Evolutionary conservation across 1,140 invertebrate genomes (phyloP), one percentile per base, ranked within the genome.

Genomic region (Prorops nasuta): DNA sequence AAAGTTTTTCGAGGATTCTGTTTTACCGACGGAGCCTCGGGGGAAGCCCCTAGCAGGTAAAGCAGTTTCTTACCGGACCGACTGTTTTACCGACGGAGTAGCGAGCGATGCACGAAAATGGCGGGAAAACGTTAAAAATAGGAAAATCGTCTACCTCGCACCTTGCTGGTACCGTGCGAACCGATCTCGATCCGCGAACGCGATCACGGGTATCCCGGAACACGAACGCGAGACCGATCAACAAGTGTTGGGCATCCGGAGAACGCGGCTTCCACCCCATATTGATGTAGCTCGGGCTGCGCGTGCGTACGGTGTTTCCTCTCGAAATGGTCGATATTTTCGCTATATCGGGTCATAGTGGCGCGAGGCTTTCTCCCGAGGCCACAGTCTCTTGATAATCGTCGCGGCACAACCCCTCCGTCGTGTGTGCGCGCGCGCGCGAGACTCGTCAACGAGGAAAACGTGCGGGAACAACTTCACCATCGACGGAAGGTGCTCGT

Each of bases 281-380:
- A 63, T 63, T 64, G 66, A 69, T 70, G 65, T 59, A 36, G 49
- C 46, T 50, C 54, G 49, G 56, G 54, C 58, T 51, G 57, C 35
- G 61, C 59, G 59, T 59, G 64, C 61, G 65, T 28, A 6, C 24
- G 24, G 24, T 28, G 24, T 67, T 31, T 3, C 53, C 46, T 59
- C 49, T 53, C 42, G 60, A 65, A 68, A 72, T 70, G 66, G 69
- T 75, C 72, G 72, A 74, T 75, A 75, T 71, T 67, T 60, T 63
- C 67, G 64, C 62, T 67, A 67, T 72, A 71, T 61, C 56, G 61
- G 56, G 60, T 56, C 64, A 72, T 61, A 62, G 66, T 71, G 67
- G 66, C 64, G 66, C 66, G 69, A 71, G 67, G 56, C 58, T 56
- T 64, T 50, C 50, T 60, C 46, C 52, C 56, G 63, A 66, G 65